These are phyloP conservation scores for Paralinhomoeus sp. DNA, from an alignment of 2,888 invertebrate genomes.

Conservation along the genomic window DNA sequence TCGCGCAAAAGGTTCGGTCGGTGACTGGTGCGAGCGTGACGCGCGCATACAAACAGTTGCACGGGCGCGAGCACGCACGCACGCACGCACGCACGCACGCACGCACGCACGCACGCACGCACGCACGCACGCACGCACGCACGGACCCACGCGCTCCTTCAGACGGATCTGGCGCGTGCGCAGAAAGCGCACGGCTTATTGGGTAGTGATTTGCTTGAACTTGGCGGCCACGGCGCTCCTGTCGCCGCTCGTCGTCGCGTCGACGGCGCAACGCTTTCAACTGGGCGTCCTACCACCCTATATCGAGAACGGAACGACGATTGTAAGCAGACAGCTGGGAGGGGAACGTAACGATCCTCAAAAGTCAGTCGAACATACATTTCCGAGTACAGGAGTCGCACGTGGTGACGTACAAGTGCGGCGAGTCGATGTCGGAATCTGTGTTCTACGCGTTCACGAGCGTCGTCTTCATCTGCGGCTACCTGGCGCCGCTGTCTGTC, in stretches of 20 bases:
- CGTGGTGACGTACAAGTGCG: not conserved
- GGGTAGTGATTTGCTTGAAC: slow-evolving; percentile 7
- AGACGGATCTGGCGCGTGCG: too few species aligned
- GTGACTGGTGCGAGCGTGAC: too few species aligned
- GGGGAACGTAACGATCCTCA: not conserved
- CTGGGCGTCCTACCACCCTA: slow-evolving; percentile 8
- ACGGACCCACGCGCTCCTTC: too few species aligned
- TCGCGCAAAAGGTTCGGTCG: not conserved
- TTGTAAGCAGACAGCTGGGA: not conserved
- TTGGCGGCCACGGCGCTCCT: slow-evolving; percentile 10
- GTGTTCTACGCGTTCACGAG: not conserved
- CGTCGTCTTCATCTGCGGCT: not conserved
- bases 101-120: too few species aligned
- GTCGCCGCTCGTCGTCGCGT: slow-evolving; percentile 9
- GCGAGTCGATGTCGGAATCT: not conserved
- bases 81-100: too few species aligned
- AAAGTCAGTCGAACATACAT: too few species aligned
- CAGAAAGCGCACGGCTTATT: too few species aligned
- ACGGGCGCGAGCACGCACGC: too few species aligned
- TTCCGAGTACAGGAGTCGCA: too few species aligned
- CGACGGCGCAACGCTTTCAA: slow-evolving; percentile 9
- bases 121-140: too few species aligned
- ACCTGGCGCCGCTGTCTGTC: not conserved
- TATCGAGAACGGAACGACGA: not conserved
- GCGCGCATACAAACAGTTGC: too few species aligned